phyloP scores from a whole-genome alignment of 2,888 invertebrate genomes.

The Pteria penguin region DNA sequence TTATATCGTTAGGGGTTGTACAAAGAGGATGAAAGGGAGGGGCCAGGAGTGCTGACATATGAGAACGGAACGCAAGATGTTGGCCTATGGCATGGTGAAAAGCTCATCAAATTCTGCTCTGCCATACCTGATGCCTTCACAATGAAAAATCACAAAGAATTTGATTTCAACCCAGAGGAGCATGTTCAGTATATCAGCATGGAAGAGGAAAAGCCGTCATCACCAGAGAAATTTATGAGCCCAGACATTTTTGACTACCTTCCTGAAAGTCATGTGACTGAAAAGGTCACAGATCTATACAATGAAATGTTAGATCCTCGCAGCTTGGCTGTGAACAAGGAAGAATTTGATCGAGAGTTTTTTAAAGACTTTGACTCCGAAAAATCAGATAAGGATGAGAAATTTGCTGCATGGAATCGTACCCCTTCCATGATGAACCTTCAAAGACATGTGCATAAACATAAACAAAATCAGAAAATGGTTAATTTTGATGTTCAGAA shows the following conservation, averaged over 20 bases:
- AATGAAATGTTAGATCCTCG: constrained; percentile 70
- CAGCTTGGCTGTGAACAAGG: constrained; percentile 74
- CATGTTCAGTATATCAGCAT: constrained; percentile 60
- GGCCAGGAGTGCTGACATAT: constrained; percentile 78
- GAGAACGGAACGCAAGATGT: constrained; percentile 76
- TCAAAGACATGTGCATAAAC: constrained; percentile 74
- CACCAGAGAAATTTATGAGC: constrained; percentile 40
- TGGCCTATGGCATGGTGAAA: constrained; percentile 78
- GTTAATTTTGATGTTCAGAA: constrained; percentile 67
- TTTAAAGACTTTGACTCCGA: constrained; percentile 55
- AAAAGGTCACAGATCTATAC: constrained; percentile 65
- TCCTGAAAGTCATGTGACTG: constrained; percentile 50
- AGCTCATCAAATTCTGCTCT: constrained; percentile 73
- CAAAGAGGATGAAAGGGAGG: constrained; percentile 76
- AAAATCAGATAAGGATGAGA: constrained; percentile 45
- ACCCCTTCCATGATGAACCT: constrained; percentile 72
- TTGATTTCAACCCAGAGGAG: constrained; percentile 70
- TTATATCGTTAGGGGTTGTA: constrained; percentile 79
- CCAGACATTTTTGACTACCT: constrained; percentile 49
- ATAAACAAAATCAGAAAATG: constrained; percentile 53
- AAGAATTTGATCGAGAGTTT: constrained; percentile 74
- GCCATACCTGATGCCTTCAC: constrained; percentile 70
- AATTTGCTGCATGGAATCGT: constrained; percentile 70
- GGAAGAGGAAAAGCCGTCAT: constrained; percentile 30
- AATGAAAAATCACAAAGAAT: constrained; percentile 72